phyloP scores from a whole-genome alignment of 2,113 vertebrate species.

The Corythoichthys intestinalis region DNA sequence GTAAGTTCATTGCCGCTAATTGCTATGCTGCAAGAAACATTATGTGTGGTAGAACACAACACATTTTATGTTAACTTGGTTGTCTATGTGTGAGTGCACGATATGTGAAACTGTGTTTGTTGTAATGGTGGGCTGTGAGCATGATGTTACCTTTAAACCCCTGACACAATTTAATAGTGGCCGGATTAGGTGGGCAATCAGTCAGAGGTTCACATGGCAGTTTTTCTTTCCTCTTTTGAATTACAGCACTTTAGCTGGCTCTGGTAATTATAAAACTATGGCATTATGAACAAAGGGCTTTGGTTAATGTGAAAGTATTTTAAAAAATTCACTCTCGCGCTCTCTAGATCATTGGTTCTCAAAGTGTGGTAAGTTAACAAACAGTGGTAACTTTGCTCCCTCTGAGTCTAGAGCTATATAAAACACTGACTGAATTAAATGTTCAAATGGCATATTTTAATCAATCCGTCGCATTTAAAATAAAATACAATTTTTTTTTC shows the following conservation, averaged over 20 bases:
- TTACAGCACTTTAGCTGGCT: slow-evolving; percentile 37
- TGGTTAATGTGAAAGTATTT: slow-evolving; percentile 40
- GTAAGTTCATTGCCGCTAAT: slow-evolving; percentile 41
- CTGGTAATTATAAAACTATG: slow-evolving; percentile 39
- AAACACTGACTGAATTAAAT: too few species aligned
- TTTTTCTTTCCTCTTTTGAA: slow-evolving; percentile 46
- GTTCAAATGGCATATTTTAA: too few species aligned
- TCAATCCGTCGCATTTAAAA: too few species aligned
- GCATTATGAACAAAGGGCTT: slow-evolving; percentile 41
- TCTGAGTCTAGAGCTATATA: too few species aligned
- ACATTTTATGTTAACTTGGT: slow-evolving; percentile 24
- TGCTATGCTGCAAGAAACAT: slow-evolving; percentile 14
- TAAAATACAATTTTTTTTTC: too few species aligned
- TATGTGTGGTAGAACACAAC: slow-evolving; percentile 13
- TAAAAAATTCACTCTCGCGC: neutral
- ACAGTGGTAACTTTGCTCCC: too few species aligned
- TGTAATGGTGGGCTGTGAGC: slow-evolving; percentile 40
- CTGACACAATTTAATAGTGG: slow-evolving; percentile 44
- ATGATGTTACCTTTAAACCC: slow-evolving; percentile 40
- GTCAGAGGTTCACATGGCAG: slow-evolving; percentile 45
- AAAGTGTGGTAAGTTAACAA: too few species aligned
- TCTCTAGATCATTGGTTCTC: too few species aligned
- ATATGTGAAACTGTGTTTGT: slow-evolving; percentile 23
- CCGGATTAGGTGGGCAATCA: slow-evolving; percentile 52
- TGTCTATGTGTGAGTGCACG: slow-evolving; percentile 7